Base-by-base conservation (phyloP, 2,888 invertebrate genomes). In the Sipha maydis region DNA sequence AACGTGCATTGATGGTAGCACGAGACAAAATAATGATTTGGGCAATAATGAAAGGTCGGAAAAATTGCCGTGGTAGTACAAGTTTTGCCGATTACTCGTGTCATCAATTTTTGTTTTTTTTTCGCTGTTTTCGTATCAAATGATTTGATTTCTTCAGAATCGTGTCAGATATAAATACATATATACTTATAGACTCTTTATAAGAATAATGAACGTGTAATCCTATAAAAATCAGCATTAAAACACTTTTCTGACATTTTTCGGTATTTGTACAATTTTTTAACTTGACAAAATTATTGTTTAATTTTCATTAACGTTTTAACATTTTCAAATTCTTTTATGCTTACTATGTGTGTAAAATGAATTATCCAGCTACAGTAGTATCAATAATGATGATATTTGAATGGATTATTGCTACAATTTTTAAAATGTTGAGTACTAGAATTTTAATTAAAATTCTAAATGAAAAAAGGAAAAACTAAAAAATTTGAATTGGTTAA, bases 21-120 rank as follows among this genome's bases (percentile, higher is more conserved):
- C 84, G 84, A 85, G 80, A 41, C 73, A 80, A 80, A 73, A 41
- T 80, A 86, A 82, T 88, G 88, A 88, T 88, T 88, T 88, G 75
- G 88, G 82, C 88, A 88, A 88, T 88, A 88, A 67, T 69, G 85
- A 78, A 41, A 76, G 31, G 67, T 67, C 61, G 61, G 34, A 41
- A 77, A 76, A 41, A 84, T 41, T 41, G 41, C 17, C 25, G 8
- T 17, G 56, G 19, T 54, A n/a, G n/a, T 75, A 71, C 31, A 61
- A 48, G 76, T 85, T 67, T 77, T 31, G 4, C 21, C 61, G 83
- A 41, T 77, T 67, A 85, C 48, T 61, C 34, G 69, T 25, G 54
- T 85, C 77, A 69, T 85, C 85, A 78, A 78, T 69, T 85, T 84
- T 69, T 78, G 41, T 69, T 31, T 61, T 61, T 56, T 21, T 67